phyloP scores from a whole-genome alignment of 2,888 invertebrate species.

The Trissolcus japonicus region DNA sequence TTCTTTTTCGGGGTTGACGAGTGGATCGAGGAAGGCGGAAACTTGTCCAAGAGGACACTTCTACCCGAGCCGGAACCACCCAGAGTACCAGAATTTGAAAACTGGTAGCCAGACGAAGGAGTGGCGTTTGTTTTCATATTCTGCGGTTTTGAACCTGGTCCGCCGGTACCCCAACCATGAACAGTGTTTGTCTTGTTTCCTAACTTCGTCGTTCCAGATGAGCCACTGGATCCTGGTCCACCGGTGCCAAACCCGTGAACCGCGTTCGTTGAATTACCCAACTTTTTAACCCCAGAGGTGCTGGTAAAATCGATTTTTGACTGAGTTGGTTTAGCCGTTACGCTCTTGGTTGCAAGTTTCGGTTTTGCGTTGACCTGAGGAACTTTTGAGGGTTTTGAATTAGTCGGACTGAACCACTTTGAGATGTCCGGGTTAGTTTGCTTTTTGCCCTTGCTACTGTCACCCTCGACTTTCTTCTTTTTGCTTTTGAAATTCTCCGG shows the following conservation, averaged over 20 bases:
- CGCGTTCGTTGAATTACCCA: constrained; percentile 66
- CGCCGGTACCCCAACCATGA: constrained; percentile 66
- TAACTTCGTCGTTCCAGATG: constrained; percentile 1
- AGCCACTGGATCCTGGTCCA: constrained; percentile 58
- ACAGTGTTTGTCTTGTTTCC: constrained; percentile 41
- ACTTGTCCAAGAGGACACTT: constrained; percentile 66
- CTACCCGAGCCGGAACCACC: constrained; percentile 67
- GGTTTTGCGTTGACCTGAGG: constrained; percentile 20
- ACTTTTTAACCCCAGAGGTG: constrained; percentile 60
- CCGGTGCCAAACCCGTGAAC: constrained; percentile 68
- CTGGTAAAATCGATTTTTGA: neutral
- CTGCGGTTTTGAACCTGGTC: constrained; percentile 24
- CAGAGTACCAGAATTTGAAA: constrained; percentile 62
- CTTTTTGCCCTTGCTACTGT: constrained; percentile 41
- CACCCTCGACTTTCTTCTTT: constrained; percentile 20
- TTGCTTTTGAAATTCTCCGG: constrained; percentile 78
- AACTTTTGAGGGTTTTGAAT: neutral
- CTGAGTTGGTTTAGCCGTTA: neutral
- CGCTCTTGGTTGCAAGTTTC: constrained; percentile 5
- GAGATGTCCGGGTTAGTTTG: constrained; percentile 45
- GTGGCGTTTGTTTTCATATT: neutral
- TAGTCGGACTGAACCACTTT: constrained; percentile 51
- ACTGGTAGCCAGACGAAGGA: constrained; percentile 19
- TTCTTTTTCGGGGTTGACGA: constrained; percentile 4
- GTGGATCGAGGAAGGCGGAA: too few relatives aligned